These are phyloP conservation scores for Falco cherrug DNA, from an alignment of 2,797 vertebrate genomes.

Conservation along the genomic window DNA sequence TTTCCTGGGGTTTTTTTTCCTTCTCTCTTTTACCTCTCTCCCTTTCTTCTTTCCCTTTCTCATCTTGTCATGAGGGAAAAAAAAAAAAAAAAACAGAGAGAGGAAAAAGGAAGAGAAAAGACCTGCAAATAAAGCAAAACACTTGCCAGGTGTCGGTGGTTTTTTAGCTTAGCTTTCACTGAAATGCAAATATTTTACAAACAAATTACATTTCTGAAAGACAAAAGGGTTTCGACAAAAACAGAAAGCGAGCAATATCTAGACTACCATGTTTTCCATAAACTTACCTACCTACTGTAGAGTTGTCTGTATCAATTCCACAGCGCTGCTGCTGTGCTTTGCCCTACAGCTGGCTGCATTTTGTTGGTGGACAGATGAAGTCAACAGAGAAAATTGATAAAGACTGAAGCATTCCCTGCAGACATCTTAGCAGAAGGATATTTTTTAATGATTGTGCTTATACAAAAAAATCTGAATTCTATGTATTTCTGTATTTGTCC, in stretches of 20 bases:
- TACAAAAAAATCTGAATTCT: neutral
- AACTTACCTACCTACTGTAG: neutral
- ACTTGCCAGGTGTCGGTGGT: neutral
- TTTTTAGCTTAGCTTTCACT: neutral
- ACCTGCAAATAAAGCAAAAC: neutral
- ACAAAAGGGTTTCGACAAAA: neutral
- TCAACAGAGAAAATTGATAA: neutral
- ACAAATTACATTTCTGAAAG: neutral
- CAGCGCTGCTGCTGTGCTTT: neutral
- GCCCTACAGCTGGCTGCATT: neutral
- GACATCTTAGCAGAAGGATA: neutral
- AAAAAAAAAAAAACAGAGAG: rapidly evolving
- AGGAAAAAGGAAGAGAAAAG: neutral
- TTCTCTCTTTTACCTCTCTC: neutral
- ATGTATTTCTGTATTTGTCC: neutral
- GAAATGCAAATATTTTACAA: neutral
- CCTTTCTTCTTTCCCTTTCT: neutral
- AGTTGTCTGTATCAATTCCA: rapidly evolving
- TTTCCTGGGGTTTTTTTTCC: neutral
- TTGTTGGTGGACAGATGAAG: neutral
- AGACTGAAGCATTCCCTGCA: neutral
- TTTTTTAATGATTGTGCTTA: neutral
- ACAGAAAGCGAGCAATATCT: neutral
- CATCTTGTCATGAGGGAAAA: neutral
- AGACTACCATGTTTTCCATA: neutral